Evolutionary conservation across 2,113 vertebrate genomes (phyloP).

Genomic region (Aegotheles bennettii): DNA sequence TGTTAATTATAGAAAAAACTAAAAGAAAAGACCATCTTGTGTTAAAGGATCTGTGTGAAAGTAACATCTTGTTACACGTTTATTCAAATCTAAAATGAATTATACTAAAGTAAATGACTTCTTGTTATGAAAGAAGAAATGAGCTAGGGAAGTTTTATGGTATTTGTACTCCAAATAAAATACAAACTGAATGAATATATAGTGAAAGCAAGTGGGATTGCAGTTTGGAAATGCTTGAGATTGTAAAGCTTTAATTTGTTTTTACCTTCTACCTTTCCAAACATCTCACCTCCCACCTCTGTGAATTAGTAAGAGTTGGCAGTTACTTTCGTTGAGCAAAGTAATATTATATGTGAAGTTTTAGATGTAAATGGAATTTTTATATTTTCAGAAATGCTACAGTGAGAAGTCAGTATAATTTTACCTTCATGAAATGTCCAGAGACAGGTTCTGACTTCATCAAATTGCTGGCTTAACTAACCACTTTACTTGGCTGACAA

Average conservation of each 20-base stretch:
- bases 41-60: neutral
- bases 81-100: neutral
- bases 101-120: neutral
- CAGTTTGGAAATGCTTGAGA: neutral
- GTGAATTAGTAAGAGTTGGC: neutral
- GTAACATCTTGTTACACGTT: neutral
- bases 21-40: neutral
- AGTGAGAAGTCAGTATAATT: neutral
- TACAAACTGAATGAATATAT: neutral
- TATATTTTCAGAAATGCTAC: neutral
- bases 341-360: neutral
- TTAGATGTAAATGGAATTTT: neutral
- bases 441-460: neutral
- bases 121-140: neutral
- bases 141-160: neutral
- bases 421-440: neutral
- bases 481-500: neutral
- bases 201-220: neutral
- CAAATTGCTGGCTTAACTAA: neutral
- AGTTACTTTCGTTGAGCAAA: neutral
- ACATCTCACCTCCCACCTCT: neutral
- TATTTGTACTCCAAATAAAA: neutral
- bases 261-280: neutral
- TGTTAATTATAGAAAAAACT: neutral
- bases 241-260: neutral